Base-by-base conservation (phyloP, 2,113 vertebrate genomes). In the Tachuris rubrigastra region DNA sequence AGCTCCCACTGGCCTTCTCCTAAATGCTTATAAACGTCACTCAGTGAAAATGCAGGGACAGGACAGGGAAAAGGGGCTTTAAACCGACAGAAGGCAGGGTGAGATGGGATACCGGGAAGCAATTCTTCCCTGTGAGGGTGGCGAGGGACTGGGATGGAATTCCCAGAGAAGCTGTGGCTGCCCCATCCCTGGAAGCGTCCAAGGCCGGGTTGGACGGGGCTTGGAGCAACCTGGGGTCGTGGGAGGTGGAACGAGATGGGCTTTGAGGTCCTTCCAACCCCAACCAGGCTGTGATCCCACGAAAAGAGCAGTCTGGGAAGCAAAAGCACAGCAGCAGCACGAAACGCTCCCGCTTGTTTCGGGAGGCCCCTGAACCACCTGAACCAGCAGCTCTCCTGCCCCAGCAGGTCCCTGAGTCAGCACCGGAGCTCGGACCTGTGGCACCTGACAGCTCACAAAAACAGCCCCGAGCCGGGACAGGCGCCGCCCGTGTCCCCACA, bases 351-450 rank as follows among this genome's bases (percentile, higher is more conserved):
- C 9, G 2, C 5, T 18, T 6, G 11, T 12, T 25, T 12, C 1
- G 7, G 24, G 14, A 9, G 50, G 14, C 49, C 24, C 37, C 20
- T 1, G 33, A 44, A 12, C 1, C 0, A 0, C 37, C 20, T 1
- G 33, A 44, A 12, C 1, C 0, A 0, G 15, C 66, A 1, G 31
- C 0, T 23, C 55, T 3, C 0, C 3, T n/a, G 6, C 21, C 19
- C 6, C 85, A 6, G 85, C 56, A 5, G 44, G 25, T 77, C 73
- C 88, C 93, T 72, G 91, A 85, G 74, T 71, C 96, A 95, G 94
- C 93, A 50, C 85, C 88, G 35, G 60, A 72, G 78, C 87, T 6
- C 47, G 9, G 66, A 63, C 71, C 83, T 55, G 14, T 21, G 52
- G 33, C 71, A 75, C 46, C 22, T 24, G 56, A 46, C 71, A 78